phyloP scores from a whole-genome alignment of 2,113 vertebrate genomes.

The Dolichotis patagonum region DNA sequence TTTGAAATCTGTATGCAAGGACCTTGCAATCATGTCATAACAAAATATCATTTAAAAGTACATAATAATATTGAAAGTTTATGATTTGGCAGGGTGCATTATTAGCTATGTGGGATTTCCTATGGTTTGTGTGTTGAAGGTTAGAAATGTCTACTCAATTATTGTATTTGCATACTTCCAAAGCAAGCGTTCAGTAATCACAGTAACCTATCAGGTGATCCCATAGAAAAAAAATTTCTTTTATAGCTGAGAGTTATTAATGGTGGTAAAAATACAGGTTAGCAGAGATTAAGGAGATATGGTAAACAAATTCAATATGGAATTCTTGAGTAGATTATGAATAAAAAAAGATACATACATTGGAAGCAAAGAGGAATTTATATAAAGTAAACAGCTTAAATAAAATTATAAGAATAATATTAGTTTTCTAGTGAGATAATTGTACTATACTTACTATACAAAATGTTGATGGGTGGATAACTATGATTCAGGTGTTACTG shows the following conservation, averaged over 20 bases:
- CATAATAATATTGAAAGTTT: not conserved
- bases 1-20: not conserved
- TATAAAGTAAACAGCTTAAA: not conserved
- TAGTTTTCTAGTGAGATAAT: not conserved
- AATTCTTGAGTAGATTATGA: not conserved
- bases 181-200: not conserved
- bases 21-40: not conserved
- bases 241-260: not conserved
- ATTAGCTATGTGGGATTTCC: not conserved
- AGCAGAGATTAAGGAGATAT: not conserved
- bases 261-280: not conserved
- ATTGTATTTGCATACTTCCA: not conserved
- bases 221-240: not conserved
- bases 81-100: not conserved
- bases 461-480: not conserved
- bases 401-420: not conserved
- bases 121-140: not conserved
- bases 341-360: not conserved
- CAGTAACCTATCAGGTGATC: not conserved
- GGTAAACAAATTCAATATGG: not conserved
- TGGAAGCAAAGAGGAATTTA: not conserved
- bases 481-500: not conserved
- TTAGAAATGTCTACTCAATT: not conserved
- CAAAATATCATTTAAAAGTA: not conserved
- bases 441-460: not conserved